Evolutionary conservation across 2,888 invertebrate species (phyloP), one percentile per base, ranked within the genome.

Genomic region (Tenthredo livida): DNA sequence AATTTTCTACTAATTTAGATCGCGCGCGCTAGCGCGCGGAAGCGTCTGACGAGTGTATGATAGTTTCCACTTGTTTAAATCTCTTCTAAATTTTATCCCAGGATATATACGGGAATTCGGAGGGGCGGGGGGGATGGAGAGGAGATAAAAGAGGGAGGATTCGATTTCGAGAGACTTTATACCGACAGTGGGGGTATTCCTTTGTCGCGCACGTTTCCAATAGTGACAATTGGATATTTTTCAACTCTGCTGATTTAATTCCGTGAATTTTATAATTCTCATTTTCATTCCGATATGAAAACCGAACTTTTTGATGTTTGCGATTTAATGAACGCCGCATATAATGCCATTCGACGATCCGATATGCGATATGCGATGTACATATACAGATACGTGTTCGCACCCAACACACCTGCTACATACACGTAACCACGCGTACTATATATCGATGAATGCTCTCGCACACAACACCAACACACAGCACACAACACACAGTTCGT

Each of bases 201-300:
- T 83, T 83, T 83, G 83, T 83, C 83, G 50, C 7, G 12, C 65
- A 29, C 83, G 83, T 83, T 83, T 83, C 29, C 83, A 83, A 83
- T 70, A 84, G 77, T 84, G 78, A 84, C 84, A 67, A 84, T 84
- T 65, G 65, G 65, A 77, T 77, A 84, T 84, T 84, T 61, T 84
- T 78, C 84, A 84, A 21, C 67, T 78, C 84, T 84, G 84, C 84
- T 84, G 84, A 84, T 84, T 77, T 47, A 84, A 84, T 84, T 84
- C 67, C 43, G 37, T 47, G 84, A 84, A 84, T 67, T 78, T 65
- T 33, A 78, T 78, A 75, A 84, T 84, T 84, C n/a, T 77, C 47
- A 65, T n/a, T n/a, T n/a, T n/a, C n/a, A 65, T 84, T 84, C 50
- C 58, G 43, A 84, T 84, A 67, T 84, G 84, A 78, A 75, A 84